These are phyloP conservation scores for Akabosia matsudoensis DNA, from an alignment of 1,140 invertebrate species.

Conservation along the genomic window DNA sequence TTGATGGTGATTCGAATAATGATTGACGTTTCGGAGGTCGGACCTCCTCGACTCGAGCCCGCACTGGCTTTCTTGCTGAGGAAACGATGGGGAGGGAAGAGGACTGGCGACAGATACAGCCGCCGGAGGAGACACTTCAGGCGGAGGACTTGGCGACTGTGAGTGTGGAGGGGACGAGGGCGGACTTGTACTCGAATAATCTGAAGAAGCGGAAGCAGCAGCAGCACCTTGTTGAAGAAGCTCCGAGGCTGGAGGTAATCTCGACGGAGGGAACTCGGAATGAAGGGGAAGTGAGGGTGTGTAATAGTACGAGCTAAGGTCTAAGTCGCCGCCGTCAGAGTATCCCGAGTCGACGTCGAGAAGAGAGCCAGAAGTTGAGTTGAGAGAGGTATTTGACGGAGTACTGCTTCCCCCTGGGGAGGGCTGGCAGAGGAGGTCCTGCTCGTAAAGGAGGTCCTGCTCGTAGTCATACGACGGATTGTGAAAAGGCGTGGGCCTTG, in stretches of 20 bases:
- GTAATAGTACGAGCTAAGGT: constrained; percentile 43
- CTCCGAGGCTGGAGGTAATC: neutral
- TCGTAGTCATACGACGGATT: constrained; percentile 44
- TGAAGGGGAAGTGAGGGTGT: neutral
- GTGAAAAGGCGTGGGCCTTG: constrained; percentile 44
- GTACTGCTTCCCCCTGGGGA: too few species aligned
- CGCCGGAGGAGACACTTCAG: neutral
- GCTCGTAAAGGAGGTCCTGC: constrained; percentile 30
- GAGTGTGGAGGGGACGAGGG: neutral
- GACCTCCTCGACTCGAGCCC: constrained; percentile 33
- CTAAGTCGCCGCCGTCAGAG: constrained; percentile 38
- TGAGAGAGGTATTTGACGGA: neutral
- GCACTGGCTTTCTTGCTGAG: constrained; percentile 36
- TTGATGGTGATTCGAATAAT: constrained; percentile 25
- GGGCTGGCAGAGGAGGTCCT: neutral
- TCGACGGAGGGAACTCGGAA: too few species aligned
- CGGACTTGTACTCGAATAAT: neutral
- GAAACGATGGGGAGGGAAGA: neutral
- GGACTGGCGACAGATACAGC: neutral
- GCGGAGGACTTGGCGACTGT: neutral
- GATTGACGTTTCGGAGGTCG: constrained; percentile 27
- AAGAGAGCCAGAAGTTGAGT: neutral
- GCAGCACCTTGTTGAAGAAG: neutral
- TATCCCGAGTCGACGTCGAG: constrained; percentile 40
- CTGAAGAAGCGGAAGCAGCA: neutral